These are phyloP conservation scores for Pelusios castaneus DNA, from an alignment of 2,113 vertebrate species.

Conservation along the genomic window DNA sequence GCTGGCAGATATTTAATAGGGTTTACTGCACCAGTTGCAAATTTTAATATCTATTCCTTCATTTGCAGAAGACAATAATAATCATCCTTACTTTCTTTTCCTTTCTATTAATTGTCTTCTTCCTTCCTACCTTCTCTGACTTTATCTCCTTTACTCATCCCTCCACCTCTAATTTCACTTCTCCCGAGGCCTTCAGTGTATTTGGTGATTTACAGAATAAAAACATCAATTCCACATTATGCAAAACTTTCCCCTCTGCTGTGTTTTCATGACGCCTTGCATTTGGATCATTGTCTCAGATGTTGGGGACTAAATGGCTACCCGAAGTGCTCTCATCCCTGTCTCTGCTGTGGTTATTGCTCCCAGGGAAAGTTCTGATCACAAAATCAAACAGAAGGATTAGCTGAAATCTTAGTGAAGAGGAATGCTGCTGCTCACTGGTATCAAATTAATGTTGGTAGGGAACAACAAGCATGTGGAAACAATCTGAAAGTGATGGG, in stretches of 20 bases:
- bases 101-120: neutral
- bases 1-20: neutral
- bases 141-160: neutral
- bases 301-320: neutral
- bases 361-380: neutral
- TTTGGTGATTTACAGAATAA: neutral
- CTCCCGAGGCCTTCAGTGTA: neutral
- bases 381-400: neutral
- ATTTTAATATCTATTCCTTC: neutral
- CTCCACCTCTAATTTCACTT: neutral
- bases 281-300: neutral
- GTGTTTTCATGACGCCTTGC: neutral
- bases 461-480: neutral
- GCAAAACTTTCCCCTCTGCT: neutral
- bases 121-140: neutral
- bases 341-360: rapidly evolving
- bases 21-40: neutral
- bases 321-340: neutral
- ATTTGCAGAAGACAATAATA: neutral
- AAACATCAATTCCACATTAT: neutral
- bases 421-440: neutral
- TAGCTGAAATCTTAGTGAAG: neutral
- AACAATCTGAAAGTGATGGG: neutral
- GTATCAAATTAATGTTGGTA: neutral
- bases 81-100: neutral